These are phyloP conservation scores for Thalpophila matura DNA, from an alignment of 2,888 invertebrate genomes.

Conservation along the genomic window DNA sequence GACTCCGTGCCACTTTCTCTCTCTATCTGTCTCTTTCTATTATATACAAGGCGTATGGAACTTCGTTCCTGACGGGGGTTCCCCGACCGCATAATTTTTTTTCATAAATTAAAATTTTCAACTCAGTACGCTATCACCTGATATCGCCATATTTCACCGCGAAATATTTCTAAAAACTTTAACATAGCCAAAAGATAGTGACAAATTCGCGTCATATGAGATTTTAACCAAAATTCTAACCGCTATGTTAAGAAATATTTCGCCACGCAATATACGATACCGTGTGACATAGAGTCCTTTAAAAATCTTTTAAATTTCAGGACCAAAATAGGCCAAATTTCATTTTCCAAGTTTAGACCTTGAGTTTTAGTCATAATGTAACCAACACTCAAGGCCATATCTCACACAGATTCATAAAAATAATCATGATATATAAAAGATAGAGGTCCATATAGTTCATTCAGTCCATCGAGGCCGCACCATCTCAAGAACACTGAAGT, in stretches of 20 bases:
- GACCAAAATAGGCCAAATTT: constrained; percentile 3
- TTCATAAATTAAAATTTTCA: no score
- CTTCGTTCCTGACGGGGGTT: no score
- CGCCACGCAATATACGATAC: constrained; percentile 1
- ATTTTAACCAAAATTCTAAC: background rate
- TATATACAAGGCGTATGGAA: no score
- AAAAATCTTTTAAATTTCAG: background rate
- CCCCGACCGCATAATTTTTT: no score
- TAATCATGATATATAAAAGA: constrained; percentile 8
- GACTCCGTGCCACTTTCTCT: no score
- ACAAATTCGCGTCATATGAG: no score
- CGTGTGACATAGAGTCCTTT: background rate
- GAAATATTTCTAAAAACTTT: constrained; percentile 6
- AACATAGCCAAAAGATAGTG: no score
- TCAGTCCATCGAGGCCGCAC: constrained; percentile 30
- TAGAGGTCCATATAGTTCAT: constrained; percentile 46
- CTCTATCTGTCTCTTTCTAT: no score
- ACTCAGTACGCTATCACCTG: background rate
- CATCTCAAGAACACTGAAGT: constrained; percentile 37
- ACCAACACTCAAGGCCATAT: constrained; percentile 28
- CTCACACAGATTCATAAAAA: constrained; percentile 16
- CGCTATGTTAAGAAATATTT: background rate
- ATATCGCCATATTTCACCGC: background rate
- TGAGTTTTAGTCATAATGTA: constrained; percentile 19
- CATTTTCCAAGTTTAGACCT: constrained; percentile 4